phyloP scores from a whole-genome alignment of 2,888 invertebrate species.

The Melolontha melolontha region DNA sequence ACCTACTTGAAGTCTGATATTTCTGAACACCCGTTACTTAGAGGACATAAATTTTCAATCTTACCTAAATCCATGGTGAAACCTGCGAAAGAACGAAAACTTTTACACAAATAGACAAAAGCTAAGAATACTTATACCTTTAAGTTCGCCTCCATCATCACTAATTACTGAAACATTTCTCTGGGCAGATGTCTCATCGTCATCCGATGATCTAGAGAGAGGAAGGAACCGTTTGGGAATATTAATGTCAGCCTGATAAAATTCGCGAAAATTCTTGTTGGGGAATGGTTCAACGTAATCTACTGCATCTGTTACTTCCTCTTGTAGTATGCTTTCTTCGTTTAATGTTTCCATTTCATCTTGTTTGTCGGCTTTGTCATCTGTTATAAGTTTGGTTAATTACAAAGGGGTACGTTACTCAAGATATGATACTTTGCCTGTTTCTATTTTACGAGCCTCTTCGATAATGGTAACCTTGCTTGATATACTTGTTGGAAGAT shows the following conservation, averaged over 20 bases:
- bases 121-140: constrained; percentile 16
- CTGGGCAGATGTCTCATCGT: background rate
- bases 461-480: background rate
- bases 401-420: background rate
- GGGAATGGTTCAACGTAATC: constrained; percentile 23
- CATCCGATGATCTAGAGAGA: background rate
- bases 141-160: constrained; percentile 13
- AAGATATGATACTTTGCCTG: background rate
- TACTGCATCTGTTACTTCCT: constrained; percentile 12
- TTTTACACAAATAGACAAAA: too few relatives aligned
- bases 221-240: constrained; percentile 46
- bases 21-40: too few relatives aligned
- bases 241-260: constrained; percentile 45
- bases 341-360: background rate
- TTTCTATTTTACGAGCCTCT: background rate
- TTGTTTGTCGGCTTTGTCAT: background rate
- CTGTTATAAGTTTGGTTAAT: background rate
- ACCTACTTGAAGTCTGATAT: too few relatives aligned
- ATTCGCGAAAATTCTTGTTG: constrained; percentile 23
- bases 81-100: too few relatives aligned
- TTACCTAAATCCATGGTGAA: too few relatives aligned
- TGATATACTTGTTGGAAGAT: constrained; percentile 15
- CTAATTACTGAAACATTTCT: background rate
- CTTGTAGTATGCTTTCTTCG: constrained; percentile 1
- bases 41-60: too few relatives aligned